These are phyloP conservation scores for Austrofundulus limnaeus DNA, from an alignment of 2,113 vertebrate species.

Conservation along the genomic window DNA sequence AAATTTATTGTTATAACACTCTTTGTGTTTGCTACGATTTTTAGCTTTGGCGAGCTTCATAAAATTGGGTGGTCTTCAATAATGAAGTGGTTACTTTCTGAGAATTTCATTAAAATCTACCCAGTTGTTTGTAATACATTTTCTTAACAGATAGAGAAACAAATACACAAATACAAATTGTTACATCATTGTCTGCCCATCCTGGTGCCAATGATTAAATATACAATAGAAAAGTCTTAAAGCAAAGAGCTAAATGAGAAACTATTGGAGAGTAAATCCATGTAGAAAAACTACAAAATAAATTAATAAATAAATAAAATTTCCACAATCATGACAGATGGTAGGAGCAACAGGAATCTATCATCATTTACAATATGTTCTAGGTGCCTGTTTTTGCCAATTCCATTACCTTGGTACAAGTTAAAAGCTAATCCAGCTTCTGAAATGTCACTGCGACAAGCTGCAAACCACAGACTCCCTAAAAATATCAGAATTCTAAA, in stretches of 20 bases:
- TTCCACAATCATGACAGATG: too few relatives aligned
- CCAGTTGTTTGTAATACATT: neutral
- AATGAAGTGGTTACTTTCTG: too few relatives aligned
- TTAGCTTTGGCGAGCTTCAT: too few relatives aligned
- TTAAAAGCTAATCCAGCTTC: slow-evolving; percentile 10
- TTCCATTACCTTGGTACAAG: slow-evolving; percentile 1
- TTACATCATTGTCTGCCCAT: neutral
- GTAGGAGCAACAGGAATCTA: slow-evolving; percentile 11
- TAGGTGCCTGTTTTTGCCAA: slow-evolving; percentile 17
- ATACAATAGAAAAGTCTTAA: too few relatives aligned
- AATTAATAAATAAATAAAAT: too few relatives aligned
- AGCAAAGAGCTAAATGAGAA: too few relatives aligned
- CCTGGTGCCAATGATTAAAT: too few relatives aligned
- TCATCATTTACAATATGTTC: slow-evolving; percentile 26
- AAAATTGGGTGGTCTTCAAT: too few relatives aligned
- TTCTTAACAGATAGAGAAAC: neutral
- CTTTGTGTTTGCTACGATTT: too few relatives aligned
- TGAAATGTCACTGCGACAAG: slow-evolving; percentile 8
- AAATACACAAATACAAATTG: neutral
- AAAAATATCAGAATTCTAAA: neutral
- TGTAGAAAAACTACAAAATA: too few relatives aligned
- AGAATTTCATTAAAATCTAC: neutral
- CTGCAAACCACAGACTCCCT: slow-evolving; percentile 5
- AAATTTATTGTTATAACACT: too few relatives aligned
- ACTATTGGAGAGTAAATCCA: too few relatives aligned